Evolutionary conservation across 2,888 invertebrate genomes (phyloP).

Genomic region (Oscheius onirici): DNA sequence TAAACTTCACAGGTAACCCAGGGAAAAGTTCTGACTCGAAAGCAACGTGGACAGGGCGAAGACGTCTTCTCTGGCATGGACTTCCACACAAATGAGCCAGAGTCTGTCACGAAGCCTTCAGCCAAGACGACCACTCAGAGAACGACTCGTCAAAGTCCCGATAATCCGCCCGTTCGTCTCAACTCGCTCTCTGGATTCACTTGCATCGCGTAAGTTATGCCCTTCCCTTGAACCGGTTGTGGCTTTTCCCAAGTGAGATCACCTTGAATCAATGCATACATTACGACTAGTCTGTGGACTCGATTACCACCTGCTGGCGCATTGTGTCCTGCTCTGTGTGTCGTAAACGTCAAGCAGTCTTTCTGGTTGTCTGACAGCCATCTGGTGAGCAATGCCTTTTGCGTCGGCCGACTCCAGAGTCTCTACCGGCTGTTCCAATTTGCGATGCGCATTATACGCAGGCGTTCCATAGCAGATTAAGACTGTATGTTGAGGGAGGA

Average conservation of each 20-base stretch:
- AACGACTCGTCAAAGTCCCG: constrained; percentile 23
- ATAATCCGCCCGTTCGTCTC: constrained; percentile 27
- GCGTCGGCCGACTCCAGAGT: constrained; percentile 1
- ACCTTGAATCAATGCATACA: neutral
- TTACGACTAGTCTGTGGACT: neutral
- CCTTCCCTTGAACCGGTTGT: neutral
- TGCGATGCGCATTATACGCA: constrained; percentile 24
- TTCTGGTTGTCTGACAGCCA: constrained; percentile 17
- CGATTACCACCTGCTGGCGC: neutral
- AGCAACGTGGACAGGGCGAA: constrained; percentile 3
- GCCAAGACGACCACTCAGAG: constrained; percentile 21
- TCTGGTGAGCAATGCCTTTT: neutral
- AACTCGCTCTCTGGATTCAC: constrained; percentile 28
- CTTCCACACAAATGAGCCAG: constrained; percentile 13
- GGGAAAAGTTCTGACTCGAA: constrained; percentile 27
- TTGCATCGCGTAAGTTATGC: constrained; percentile 28
- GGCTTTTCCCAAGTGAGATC: neutral
- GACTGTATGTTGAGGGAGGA: constrained; percentile 1
- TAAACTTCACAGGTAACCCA: constrained; percentile 17
- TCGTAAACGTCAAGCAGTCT: neutral
- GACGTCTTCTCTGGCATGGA: constrained; percentile 17
- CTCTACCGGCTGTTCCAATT: neutral
- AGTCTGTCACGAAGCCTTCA: constrained; percentile 11
- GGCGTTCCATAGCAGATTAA: constrained; percentile 23
- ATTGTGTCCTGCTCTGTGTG: neutral